A percentile compares a stretch with the other conserved stretches of the same genome.
Evolutionary conservation across 2,888 invertebrate species (phyloP).

Genomic region (Drosophila infuscata): DNA sequence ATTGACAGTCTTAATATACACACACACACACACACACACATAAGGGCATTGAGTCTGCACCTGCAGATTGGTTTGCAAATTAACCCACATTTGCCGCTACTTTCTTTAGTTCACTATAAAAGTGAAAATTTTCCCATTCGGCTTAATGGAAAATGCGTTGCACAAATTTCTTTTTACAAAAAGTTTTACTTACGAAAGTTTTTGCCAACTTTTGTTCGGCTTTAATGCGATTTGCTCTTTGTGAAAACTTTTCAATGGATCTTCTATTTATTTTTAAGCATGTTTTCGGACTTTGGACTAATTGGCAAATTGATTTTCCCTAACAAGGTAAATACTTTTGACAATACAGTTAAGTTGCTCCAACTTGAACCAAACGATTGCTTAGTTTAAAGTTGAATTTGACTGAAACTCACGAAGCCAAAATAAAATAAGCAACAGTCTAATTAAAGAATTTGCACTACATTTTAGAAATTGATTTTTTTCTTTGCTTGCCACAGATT

Average conservation of each 20-base stretch:
- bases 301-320: constrained; percentile 10
- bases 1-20: constrained; percentile 19
- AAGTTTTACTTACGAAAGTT: constrained; percentile 27
- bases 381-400: background rate
- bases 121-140: constrained; percentile 49
- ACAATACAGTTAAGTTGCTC: background rate
- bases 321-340: background rate
- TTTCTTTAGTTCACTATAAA: constrained; percentile 35
- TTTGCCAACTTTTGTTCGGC: constrained; percentile 51
- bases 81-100: constrained; percentile 72
- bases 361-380: background rate
- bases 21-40: constrained; percentile 4
- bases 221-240: constrained; percentile 34
- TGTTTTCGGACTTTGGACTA: constrained; percentile 6
- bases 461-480: background rate
- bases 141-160: constrained; percentile 53
- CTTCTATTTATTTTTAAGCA: constrained; percentile 1
- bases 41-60: constrained; percentile 21
- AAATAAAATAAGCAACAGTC: background rate
- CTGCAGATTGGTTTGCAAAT: constrained; percentile 70
- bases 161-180: constrained; percentile 48
- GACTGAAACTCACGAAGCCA: background rate
- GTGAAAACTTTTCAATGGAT: constrained; percentile 30
- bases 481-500: background rate
- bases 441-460: background rate